phyloP scores from a whole-genome alignment of 2,888 invertebrate genomes.

The Harpalus rufipes region DNA sequence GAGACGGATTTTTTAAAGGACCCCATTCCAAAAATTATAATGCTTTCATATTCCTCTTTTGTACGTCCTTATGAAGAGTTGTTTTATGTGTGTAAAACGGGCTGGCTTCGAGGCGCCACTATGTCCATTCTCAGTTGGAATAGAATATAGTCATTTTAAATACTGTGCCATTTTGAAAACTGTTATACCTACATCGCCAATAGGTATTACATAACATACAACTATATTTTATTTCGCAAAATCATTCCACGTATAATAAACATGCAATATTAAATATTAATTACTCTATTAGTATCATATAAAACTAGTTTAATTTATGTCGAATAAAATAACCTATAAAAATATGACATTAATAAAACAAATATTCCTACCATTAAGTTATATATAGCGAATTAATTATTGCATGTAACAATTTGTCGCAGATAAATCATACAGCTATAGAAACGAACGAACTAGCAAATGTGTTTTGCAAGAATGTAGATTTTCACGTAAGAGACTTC shows the following conservation, averaged over 20 bases:
- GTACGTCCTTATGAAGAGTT: too few relatives aligned
- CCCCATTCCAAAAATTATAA: too few relatives aligned
- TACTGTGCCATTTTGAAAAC: too few relatives aligned
- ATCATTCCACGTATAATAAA: background rate
- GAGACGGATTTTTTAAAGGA: too few relatives aligned
- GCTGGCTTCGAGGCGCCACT: too few relatives aligned
- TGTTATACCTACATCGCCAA: background rate
- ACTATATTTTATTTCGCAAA: constrained; percentile 5
- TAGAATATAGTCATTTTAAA: too few relatives aligned
- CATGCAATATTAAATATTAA: constrained; percentile 27
- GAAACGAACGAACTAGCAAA: constrained; percentile 16
- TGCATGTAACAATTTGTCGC: constrained; percentile 51
- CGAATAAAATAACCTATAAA: constrained; percentile 26
- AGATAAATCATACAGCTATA: constrained; percentile 26
- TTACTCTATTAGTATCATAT: constrained; percentile 27
- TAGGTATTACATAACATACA: background rate
- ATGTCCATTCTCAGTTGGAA: too few relatives aligned
- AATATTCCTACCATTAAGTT: constrained; percentile 12
- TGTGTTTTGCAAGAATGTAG: constrained; percentile 45
- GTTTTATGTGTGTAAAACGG: too few relatives aligned
- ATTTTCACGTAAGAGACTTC: constrained; percentile 44
- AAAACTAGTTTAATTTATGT: constrained; percentile 25
- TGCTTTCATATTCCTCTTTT: too few relatives aligned
- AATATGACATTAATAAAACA: constrained; percentile 29
- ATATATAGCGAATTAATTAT: constrained; percentile 38